These are phyloP conservation scores for Timema podura DNA, from an alignment of 2,888 invertebrate species.

Conservation along the genomic window DNA sequence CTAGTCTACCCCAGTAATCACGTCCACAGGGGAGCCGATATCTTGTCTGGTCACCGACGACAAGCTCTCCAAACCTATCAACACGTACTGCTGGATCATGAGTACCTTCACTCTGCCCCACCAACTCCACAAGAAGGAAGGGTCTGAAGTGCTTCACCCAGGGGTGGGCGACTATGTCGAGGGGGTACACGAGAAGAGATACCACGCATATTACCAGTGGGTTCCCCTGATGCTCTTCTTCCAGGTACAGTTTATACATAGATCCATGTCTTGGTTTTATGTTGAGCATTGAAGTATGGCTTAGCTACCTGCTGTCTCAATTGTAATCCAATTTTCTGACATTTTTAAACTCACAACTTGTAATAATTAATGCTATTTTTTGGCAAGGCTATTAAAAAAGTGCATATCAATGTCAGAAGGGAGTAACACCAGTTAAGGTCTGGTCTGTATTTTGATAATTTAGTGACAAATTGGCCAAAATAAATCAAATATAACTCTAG, in stretches of 20 bases:
- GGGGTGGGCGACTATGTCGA: slow-evolving; percentile 60
- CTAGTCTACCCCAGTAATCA: too few species aligned
- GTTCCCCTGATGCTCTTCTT: slow-evolving; percentile 87
- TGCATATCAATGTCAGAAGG: too few species aligned
- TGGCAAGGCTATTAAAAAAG: too few species aligned
- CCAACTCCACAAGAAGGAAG: slow-evolving; percentile 55
- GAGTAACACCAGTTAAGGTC: too few species aligned
- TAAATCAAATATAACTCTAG: too few species aligned
- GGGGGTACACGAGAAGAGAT: slow-evolving; percentile 60
- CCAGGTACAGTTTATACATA: slow-evolving; percentile 55
- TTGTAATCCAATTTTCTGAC: not conserved
- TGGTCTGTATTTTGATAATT: too few species aligned
- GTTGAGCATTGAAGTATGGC: too few species aligned
- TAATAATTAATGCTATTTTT: too few species aligned
- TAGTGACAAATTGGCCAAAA: too few species aligned
- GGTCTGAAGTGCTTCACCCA: slow-evolving; percentile 64
- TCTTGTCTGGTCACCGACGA: slow-evolving; percentile 68
- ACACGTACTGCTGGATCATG: slow-evolving; percentile 88
- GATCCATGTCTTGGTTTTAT: too few species aligned
- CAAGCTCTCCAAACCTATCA: slow-evolving; percentile 76
- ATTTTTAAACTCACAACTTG: too few species aligned
- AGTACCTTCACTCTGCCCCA: slow-evolving; percentile 81
- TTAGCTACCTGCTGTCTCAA: too few species aligned
- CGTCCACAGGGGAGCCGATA: slow-evolving; percentile 81
- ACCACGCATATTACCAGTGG: slow-evolving; percentile 91